Percentiles rank a stretch among this genome's conserved stretches.
Evolutionary conservation across 2,113 vertebrate genomes (phyloP).

Genomic region (Orcinus orca): DNA sequence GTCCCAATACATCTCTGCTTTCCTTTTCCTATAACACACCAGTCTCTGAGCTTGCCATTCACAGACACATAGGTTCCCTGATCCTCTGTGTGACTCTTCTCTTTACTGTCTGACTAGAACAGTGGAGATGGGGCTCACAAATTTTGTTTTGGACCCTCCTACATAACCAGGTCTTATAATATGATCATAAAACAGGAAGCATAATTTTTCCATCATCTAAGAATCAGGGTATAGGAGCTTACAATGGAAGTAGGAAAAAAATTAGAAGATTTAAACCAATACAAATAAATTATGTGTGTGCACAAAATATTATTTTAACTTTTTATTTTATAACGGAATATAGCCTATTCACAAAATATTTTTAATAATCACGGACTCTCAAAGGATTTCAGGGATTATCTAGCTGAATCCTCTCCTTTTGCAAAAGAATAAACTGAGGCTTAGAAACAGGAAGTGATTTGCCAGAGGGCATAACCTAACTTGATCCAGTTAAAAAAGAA

Average conservation of each 20-base stretch:
- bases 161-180: background rate
- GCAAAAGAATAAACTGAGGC: background rate
- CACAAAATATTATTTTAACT: background rate
- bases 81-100: background rate
- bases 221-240: background rate
- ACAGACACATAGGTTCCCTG: background rate
- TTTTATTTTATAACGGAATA: too few species aligned
- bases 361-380: background rate
- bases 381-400: background rate
- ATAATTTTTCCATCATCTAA: background rate
- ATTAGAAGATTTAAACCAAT: background rate
- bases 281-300: background rate
- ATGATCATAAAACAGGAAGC: background rate
- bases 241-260: background rate
- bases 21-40: background rate
- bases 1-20: rapidly evolving
- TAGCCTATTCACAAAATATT: background rate
- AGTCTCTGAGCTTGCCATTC: background rate
- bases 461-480: background rate
- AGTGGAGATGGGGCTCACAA: background rate
- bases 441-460: background rate
- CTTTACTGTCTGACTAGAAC: background rate
- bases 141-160: background rate
- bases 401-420: background rate
- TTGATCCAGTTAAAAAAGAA: background rate